phyloP scores from a whole-genome alignment of 1,140 invertebrate genomes.

The Drosophila watanabei region DNA sequence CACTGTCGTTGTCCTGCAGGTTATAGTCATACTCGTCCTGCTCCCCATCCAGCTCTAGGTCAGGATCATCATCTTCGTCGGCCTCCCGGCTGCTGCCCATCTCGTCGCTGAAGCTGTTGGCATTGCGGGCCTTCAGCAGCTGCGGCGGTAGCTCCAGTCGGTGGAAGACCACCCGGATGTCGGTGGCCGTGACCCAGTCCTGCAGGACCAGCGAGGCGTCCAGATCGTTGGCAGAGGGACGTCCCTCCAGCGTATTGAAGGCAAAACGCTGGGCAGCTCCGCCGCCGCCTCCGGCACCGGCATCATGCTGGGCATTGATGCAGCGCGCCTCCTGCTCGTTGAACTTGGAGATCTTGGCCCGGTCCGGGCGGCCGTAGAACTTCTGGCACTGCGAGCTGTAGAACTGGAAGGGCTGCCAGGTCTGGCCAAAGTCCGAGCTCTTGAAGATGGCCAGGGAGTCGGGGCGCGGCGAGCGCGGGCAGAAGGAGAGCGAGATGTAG shows the following conservation, averaged over 20 bases:
- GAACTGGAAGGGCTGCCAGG: slow-evolving; percentile 98
- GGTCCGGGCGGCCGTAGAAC: slow-evolving; percentile 93
- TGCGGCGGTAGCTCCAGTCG: slow-evolving; percentile 90
- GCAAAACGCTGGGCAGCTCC: slow-evolving; percentile 91
- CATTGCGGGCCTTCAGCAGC: slow-evolving; percentile 72
- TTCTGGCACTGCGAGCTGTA: slow-evolving; percentile 96
- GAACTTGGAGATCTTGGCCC: slow-evolving; percentile 95
- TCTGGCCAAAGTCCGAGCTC: slow-evolving; percentile 96
- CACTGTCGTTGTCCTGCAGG: slow-evolving; percentile 81
- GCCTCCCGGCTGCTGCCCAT: slow-evolving; percentile 74
- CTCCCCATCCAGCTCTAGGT: slow-evolving; percentile 74
- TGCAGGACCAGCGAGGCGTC: slow-evolving; percentile 98
- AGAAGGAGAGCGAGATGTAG: slow-evolving; percentile 98
- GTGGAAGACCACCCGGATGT: slow-evolving; percentile 97
- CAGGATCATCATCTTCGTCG: slow-evolving; percentile 74
- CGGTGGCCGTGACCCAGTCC: slow-evolving; percentile 99
- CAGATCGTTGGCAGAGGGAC: slow-evolving; percentile 97
- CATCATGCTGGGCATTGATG: slow-evolving; percentile 92
- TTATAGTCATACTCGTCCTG: slow-evolving; percentile 82
- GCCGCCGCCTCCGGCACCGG: slow-evolving; percentile 87
- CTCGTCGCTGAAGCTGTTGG: slow-evolving; percentile 84
- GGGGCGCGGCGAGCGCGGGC: slow-evolving; percentile 94
- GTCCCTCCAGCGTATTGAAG: slow-evolving; percentile 97
- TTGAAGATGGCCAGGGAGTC: slow-evolving; percentile 99
- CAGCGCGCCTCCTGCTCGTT: slow-evolving; percentile 98